Evolutionary conservation across 92 coral and sea anemone genomes (phyloP), one percentile per base, ranked within the genome.

Genomic region (Virgularia gustaviana): DNA sequence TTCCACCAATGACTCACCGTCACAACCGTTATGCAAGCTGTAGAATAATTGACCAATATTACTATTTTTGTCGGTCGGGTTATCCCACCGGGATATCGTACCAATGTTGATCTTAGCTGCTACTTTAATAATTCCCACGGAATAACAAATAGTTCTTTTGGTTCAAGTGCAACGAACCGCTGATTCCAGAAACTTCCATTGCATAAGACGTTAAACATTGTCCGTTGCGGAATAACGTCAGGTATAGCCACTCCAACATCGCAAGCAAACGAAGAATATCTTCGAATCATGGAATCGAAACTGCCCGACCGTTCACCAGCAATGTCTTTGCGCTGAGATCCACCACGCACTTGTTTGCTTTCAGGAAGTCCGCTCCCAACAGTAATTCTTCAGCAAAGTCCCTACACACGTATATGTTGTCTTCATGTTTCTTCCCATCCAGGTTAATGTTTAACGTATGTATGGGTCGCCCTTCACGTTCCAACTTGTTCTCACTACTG

Each of bases 41-140:
- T 36, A 54, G 16, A n/a, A n/a, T n/a, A 71, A 56, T 33, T 71
- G 18, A 29, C 77, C 77, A 28, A 71, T 66, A 34, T 25, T 52
- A 25, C 77, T 71, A 36, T 49, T 66, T 57, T 22, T 28, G 5
- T 53, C 63, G 44, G 1, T 42, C 25, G 44, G 44, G 39, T 71
- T 71, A 56, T n/a, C n/a, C n/a, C n/a, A n/a, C n/a, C n/a, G n/a
- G n/a, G n/a, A n/a, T n/a, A n/a, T n/a, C n/a, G n/a, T n/a, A 47
- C 77, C 77, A 54, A 52, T 45, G 27, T 56, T 20, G 20, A 71
- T n/a, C 5, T 65, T 71, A 12, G 77, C 77, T 19, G 65, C 77
- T 29, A 71, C 77, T 38, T 71, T 71, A 28, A 71, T 35, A 28
- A 71, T 12, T 51, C 77, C 77, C 5, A 54, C 41, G 13, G 62